Base-by-base conservation (phyloP, 2,888 invertebrate genomes). In the Acrobasis consociella region DNA sequence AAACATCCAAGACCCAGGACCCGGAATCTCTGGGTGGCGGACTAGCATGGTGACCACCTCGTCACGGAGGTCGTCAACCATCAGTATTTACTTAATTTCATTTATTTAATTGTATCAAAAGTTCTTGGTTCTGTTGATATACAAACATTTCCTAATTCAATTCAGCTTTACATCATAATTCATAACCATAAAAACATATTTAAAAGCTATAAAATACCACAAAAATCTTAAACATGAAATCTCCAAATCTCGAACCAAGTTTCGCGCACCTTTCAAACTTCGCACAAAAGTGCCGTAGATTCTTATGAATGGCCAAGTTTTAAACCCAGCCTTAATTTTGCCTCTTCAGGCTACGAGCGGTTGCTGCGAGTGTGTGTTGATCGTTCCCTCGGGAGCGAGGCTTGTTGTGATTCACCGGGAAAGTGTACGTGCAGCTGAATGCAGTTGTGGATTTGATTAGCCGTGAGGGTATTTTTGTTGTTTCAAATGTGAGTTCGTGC, bases 291-390 rank as follows among this genome's bases (percentile, higher is more conserved):
- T 52, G 39, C 15, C 42, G 39, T 56, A 39, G 16, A 42, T 42
- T 56, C 55, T 56, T 56, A 42, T 56, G 55, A 56, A 56, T 39
- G 42, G 55, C 5, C 8, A 11, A 39, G 55, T 56, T 56, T 53
- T 42, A 56, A 56, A 56, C 11, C 9, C 11, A 5, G 15, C 39
- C 39, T 39, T 56, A 56, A 56, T 56, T 56, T 56, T 11, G 37
- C 55, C 55, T 39, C 55, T 56, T 56, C 39, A 42, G 9, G 10
- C 37, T 42, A 3, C n/a, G 53, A 53, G 55, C 31, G 52, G 38
- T 11, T 17, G 39, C 55, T 38, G 17, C 39, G 39, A 56, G 55
- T 39, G 55, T 56, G 55, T 56, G 55, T 56, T 42, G 55, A 56
- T 56, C 39, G 55, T 39, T 13, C 55, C 16, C 55, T 42, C 55